phyloP scores from a whole-genome alignment of 2,797 vertebrate species.

The Thalassophryne amazonica region DNA sequence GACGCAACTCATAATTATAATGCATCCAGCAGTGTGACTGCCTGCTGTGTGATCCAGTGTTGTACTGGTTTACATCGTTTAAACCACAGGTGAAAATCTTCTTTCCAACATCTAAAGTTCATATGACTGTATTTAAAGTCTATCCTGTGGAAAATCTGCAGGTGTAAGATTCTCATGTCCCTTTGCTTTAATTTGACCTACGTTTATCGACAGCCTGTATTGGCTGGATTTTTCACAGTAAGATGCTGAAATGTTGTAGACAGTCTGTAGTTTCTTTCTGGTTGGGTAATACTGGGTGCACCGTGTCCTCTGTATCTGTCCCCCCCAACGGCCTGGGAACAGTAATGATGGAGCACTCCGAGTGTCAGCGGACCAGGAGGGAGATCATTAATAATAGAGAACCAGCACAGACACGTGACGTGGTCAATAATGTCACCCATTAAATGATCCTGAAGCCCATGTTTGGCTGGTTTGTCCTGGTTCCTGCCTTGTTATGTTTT shows the following conservation, averaged over 20 bases:
- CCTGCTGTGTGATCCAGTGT: slow-evolving; percentile 37
- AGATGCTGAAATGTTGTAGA: slow-evolving; percentile 16
- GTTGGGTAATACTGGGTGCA: slow-evolving; percentile 41
- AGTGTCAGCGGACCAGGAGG: slow-evolving; percentile 46
- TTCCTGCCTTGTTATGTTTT: slow-evolving; percentile 7
- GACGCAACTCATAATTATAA: slow-evolving; percentile 66
- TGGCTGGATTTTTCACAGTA: slow-evolving; percentile 1
- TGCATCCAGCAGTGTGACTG: slow-evolving; percentile 40
- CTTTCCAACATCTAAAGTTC: not conserved
- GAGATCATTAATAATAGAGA: slow-evolving; percentile 63
- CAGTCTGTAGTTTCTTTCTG: slow-evolving; percentile 23
- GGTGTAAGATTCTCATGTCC: not conserved
- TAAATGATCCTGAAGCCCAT: not conserved
- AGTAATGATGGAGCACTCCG: slow-evolving; percentile 58
- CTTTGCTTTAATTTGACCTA: too few relatives aligned
- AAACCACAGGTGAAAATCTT: not conserved
- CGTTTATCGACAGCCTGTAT: too few relatives aligned
- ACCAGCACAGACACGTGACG: slow-evolving; percentile 46
- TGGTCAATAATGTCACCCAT: slow-evolving; percentile 16
- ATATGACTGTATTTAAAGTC: not conserved
- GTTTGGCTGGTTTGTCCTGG: not conserved
- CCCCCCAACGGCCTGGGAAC: slow-evolving; percentile 57
- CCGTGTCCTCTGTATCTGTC: slow-evolving; percentile 40
- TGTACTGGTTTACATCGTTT: slow-evolving; percentile 32
- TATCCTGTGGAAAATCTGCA: not conserved